These are phyloP conservation scores for Anastatus disparis DNA, from an alignment of 1,140 invertebrate genomes.

Conservation along the genomic window DNA sequence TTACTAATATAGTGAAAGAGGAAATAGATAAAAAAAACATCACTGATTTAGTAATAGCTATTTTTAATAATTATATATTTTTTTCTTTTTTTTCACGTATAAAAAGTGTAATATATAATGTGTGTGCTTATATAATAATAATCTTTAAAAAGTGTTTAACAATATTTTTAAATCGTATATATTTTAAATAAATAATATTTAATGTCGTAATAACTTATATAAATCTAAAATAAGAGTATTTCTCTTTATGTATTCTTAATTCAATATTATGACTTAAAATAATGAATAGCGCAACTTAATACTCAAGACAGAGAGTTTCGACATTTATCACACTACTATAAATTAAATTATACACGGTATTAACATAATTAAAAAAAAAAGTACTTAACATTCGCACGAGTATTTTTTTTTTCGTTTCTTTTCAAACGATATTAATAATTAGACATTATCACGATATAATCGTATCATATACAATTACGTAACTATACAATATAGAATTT, in stretches of 20 bases:
- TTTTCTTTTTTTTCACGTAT: background rate
- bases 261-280: background rate
- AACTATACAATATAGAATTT: no score
- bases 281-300: slow-evolving; percentile 13
- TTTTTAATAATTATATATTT: slow-evolving; percentile 1
- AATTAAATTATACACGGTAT: slow-evolving; percentile 7
- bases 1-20: no score
- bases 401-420: no score
- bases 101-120: background rate
- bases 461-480: no score
- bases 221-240: background rate
- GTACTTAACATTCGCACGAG: background rate
- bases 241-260: background rate
- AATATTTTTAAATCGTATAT: slow-evolving; percentile 7
- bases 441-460: no score
- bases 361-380: background rate
- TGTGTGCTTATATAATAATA: background rate
- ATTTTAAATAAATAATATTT: slow-evolving; percentile 29
- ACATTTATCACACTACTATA: slow-evolving; percentile 4
- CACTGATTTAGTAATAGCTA: background rate
- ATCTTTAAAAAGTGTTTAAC: slow-evolving; percentile 3
- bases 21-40: no score
- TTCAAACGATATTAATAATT: no score
- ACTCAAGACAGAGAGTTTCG: background rate
- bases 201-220: background rate